Percentiles rank a stretch among this genome's conserved stretches.
phyloP scores from a whole-genome alignment of 2,113 vertebrate species.

The Miniopterus natalensis region DNA sequence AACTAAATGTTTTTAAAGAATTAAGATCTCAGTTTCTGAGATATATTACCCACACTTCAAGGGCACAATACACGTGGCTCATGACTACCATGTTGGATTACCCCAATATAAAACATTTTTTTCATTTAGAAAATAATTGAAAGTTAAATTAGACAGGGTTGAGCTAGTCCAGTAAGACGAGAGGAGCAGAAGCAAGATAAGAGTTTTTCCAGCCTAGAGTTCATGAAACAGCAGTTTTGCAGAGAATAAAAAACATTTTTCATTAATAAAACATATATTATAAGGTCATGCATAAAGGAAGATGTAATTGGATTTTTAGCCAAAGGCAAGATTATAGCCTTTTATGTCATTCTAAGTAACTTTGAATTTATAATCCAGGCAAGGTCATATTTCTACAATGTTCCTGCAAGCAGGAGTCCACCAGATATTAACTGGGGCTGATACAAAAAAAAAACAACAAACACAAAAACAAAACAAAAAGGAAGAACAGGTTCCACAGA shows the following conservation, averaged over 20 bases:
- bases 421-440: background rate
- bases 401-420: constrained; percentile 20
- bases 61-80: background rate
- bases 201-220: background rate
- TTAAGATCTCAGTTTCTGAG: background rate
- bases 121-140: background rate
- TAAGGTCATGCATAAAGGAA: constrained; percentile 66
- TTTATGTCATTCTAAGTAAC: constrained; percentile 69
- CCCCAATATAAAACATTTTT: background rate
- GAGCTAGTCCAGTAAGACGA: background rate
- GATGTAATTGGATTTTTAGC: constrained; percentile 80
- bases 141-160: background rate
- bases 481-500: background rate
- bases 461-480: no score
- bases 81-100: background rate
- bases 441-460: background rate
- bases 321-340: constrained; percentile 70
- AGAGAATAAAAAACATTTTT: constrained; percentile 71
- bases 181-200: background rate
- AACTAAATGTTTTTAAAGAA: background rate
- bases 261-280: constrained; percentile 75
- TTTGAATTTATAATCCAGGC: constrained; percentile 50
- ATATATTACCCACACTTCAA: background rate
- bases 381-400: constrained; percentile 22
- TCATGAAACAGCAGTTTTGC: constrained; percentile 39